phyloP scores from a whole-genome alignment of 2,888 invertebrate species.

The Mycogona germanica region DNA sequence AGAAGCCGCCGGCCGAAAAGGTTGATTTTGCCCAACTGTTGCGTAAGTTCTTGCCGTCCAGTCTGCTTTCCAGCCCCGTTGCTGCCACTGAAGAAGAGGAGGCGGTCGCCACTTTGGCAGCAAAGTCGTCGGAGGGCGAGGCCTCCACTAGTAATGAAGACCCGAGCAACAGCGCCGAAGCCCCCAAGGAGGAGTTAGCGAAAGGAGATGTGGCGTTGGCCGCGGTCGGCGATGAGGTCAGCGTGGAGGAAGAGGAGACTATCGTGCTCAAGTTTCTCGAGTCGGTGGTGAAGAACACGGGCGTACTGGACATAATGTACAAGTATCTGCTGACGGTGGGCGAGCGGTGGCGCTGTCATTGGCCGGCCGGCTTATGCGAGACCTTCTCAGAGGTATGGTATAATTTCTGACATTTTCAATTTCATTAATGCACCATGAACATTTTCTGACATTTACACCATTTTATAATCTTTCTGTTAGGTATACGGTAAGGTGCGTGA shows the following conservation, averaged over 20 bases:
- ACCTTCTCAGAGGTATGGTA: not conserved
- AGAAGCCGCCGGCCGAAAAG: no score
- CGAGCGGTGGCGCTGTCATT: no score
- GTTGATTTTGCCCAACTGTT: constrained; percentile 33
- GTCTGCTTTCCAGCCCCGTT: no score
- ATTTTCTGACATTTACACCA: constrained; percentile 28
- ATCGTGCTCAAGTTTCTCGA: constrained; percentile 28
- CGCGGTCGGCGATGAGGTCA: constrained; percentile 18
- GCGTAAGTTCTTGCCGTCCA: constrained; percentile 32
- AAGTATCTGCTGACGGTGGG: constrained; percentile 16
- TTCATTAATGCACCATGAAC: constrained; percentile 29
- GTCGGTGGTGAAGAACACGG: constrained; percentile 28
- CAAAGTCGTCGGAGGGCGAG: no score
- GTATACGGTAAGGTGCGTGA: constrained; percentile 35
- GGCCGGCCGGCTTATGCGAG: no score
- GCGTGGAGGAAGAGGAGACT: constrained; percentile 22
- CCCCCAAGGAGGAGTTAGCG: not conserved
- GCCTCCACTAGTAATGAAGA: constrained; percentile 9
- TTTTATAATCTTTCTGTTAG: no score
- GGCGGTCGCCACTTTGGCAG: no score
- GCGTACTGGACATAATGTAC: constrained; percentile 18
- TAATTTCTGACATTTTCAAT: not conserved
- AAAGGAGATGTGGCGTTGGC: no score
- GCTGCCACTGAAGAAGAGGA: no score
- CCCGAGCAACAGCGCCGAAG: not conserved